Base-by-base conservation (phyloP, 2,113 vertebrate species). In the Caranx melampygus region DNA sequence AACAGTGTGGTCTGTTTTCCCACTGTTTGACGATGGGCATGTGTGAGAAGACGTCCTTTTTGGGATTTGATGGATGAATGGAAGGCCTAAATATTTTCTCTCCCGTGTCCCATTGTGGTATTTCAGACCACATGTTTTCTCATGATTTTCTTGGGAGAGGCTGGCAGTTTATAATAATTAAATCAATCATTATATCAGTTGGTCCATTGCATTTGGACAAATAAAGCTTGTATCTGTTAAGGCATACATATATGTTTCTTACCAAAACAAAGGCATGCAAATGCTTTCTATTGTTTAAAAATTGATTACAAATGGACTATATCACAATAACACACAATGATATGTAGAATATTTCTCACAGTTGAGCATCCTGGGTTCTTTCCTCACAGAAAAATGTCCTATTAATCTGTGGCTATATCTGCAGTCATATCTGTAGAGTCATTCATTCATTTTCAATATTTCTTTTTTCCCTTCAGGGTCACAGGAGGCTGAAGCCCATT, bases 121-220 rank as follows among this genome's bases (percentile, higher is more conserved):
- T 84, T 91, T 90, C 72, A 79, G 67, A 76, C 66, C 69, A 80
- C 55, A 84, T 85, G 83, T 81, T 89, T 82, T 88, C 74, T 75
- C 40, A 64, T 26, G 65, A 80, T 71, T 76, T 77, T 71, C 59
- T 52, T 62, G 54, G 69, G 77, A 61, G 52, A 70, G 7, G 21
- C 21, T 74, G 44, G 51, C 14, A 81, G 45, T 72, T 63, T n/a
- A 57, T 65, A 8, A 40, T 74, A 72, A 75, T 78, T 81, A 72
- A 84, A 87, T 85, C 55, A 85, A 54, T 82, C 63, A 87, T 47
- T 71, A 57, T 55, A 76, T 63, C 58, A 66, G 76, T 33, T 5
- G 52, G 35, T 51, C 21, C 64, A 71, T 54, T 80, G 68, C 71
- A 70, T 57, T 9, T 84, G 67, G 44, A 87, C 64, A 59, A 63